Conservation (phyloP, 2,888 invertebrate species). For the Hanleya hanleyi region DNA sequence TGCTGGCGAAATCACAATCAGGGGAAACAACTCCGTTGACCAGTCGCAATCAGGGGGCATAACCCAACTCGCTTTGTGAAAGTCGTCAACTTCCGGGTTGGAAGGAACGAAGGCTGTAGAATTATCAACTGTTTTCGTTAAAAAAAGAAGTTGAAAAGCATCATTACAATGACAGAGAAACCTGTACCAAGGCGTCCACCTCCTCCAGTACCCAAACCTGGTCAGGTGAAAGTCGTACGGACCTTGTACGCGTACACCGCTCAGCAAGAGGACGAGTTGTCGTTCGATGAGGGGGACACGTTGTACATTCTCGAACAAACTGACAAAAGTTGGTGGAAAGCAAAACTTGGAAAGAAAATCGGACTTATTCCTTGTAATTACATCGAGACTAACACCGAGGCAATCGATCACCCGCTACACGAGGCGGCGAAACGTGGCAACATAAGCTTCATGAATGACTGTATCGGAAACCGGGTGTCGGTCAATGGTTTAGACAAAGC, state of each 20-base stretch:
- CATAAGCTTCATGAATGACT: slow-evolving; percentile 77
- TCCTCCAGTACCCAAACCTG: slow-evolving; percentile 4
- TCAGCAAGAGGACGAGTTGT: slow-evolving; percentile 78
- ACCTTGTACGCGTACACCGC: slow-evolving; percentile 78
- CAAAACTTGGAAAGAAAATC: slow-evolving; percentile 75
- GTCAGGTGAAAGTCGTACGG: slow-evolving; percentile 77
- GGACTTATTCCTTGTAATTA: slow-evolving; percentile 80
- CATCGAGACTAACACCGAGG: slow-evolving; percentile 78
- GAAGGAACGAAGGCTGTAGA: too few relatives aligned
- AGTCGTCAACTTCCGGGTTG: too few relatives aligned
- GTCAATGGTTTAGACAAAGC: slow-evolving; percentile 80
- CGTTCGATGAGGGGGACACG: slow-evolving; percentile 80
- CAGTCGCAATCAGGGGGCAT: too few relatives aligned
- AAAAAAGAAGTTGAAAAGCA: too few relatives aligned
- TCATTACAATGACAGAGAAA: not conserved
- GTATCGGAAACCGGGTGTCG: slow-evolving; percentile 78
- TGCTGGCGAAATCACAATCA: too few relatives aligned
- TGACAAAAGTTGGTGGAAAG: slow-evolving; percentile 78
- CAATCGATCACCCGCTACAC: slow-evolving; percentile 79
- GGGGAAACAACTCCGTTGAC: too few relatives aligned
- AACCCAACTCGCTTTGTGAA: too few relatives aligned
- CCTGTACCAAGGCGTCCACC: not conserved
- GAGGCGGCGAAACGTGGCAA: slow-evolving; percentile 82
- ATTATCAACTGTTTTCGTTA: too few relatives aligned
- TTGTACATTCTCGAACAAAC: slow-evolving; percentile 78